Base-by-base conservation (phyloP, 2,797 vertebrate genomes). In the Mionectes olivaceus region DNA sequence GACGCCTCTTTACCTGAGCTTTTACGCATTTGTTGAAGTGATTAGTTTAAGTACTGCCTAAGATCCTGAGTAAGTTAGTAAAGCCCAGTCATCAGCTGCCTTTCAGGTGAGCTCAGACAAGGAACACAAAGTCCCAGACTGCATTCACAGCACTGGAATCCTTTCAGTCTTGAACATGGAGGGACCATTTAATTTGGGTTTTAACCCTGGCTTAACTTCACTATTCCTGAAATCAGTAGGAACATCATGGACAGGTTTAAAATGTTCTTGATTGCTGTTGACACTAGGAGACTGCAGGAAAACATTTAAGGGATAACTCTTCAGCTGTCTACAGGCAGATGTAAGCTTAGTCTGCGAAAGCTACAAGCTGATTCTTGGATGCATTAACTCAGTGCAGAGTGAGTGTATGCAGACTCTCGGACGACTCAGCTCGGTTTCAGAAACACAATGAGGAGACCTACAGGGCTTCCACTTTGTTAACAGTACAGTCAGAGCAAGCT, bases 401-500 rank as follows among this genome's bases (percentile, higher is more conserved):
- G 73, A 81, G 68, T 43, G 9, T 71, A 32, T 47, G n/a, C 69
- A 93, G 76, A 75, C 82, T 92, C 68, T 91, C 93, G 89, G 88
- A 88, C 0, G 3, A 78, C 80, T 81, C 46, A 68, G 61, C 65
- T 86, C 61, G 13, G 22, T 91, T 91, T 90, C 87, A 95, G 96
- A 83, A 91, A 78, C 65, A 33, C 19, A 37, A 87, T 27, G 65
- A 95, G 46, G 78, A 93, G 79, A 83, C 76, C 84, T 95, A 93
- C 87, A 83, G 69, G 79, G 79, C 61, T 92, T 91, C 80, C 57
- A 65, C 57, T 83, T 61, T 83, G 39, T 70, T 79, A 86, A 61
- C 43, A 78, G 82, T 85, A 78, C 37, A 46, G 82, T 47, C 35
- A 94, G 89, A 90, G 46, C 91, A 96, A 94, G 94, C 73, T 94